These are phyloP conservation scores for Andrena chrysosceles DNA, from an alignment of 2,888 invertebrate genomes.

Conservation along the genomic window DNA sequence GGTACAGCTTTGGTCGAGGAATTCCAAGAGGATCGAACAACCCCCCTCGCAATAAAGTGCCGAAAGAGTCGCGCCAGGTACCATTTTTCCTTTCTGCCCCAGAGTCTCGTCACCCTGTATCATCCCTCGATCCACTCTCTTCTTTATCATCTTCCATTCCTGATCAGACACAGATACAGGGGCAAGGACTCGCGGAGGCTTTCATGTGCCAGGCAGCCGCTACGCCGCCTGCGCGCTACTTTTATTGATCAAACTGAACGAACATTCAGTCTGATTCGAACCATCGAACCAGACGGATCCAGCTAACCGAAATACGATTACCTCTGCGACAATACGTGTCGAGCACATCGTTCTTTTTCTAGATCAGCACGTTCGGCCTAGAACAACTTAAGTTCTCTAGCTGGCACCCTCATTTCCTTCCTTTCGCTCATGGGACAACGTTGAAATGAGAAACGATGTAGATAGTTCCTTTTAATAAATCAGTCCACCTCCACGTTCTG, in stretches of 20 bases:
- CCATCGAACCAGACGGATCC: conserved; percentile 75
- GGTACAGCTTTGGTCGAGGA: not conserved
- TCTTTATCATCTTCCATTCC: conserved; percentile 57
- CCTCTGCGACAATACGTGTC: conserved; percentile 41
- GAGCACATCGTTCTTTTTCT: conserved; percentile 13
- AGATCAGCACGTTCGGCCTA: not conserved
- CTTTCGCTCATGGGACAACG: not conserved
- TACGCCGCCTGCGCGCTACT: conserved; percentile 75
- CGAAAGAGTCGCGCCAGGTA: not conserved
- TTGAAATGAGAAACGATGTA: not conserved
- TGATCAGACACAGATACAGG: conserved; percentile 56
- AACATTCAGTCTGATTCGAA: conserved; percentile 75
- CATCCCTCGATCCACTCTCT: conserved; percentile 6
- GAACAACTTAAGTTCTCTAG: not conserved
- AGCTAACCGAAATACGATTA: conserved; percentile 67
- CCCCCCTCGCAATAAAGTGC: not conserved
- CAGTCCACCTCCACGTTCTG: too few relatives aligned
- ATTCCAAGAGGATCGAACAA: conserved; percentile 11
- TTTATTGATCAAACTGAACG: conserved; percentile 76
- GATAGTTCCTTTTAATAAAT: not conserved
- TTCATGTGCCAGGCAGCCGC: conserved; percentile 42
- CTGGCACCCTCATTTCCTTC: conserved; percentile 1
- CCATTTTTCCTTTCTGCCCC: not conserved
- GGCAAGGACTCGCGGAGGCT: conserved; percentile 49
- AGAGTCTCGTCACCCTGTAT: conserved; percentile 9